A percentile compares a stretch with the other conserved stretches of the same genome.
Evolutionary conservation across 2,888 invertebrate genomes (phyloP).

Genomic region (Cantharis rustica): DNA sequence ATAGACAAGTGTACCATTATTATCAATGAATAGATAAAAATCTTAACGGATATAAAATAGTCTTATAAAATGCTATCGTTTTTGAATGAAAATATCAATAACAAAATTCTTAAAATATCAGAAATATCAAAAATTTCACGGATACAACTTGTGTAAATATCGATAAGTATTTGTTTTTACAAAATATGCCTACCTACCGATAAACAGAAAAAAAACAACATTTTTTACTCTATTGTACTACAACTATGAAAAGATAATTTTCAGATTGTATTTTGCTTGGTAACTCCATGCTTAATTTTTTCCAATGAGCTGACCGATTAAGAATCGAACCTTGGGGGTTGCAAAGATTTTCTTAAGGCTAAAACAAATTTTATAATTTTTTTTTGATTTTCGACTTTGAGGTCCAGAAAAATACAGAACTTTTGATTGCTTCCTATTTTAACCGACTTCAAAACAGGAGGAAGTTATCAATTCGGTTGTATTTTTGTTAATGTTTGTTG

Average conservation of each 20-base stretch:
- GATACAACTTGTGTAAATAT: not conserved
- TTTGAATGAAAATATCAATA: not conserved
- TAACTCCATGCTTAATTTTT: too few species aligned
- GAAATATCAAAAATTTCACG: not conserved
- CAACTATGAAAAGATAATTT: not conserved
- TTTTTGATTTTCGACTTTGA: too few species aligned
- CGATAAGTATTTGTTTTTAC: not conserved
- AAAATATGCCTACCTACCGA: not conserved
- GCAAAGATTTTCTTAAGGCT: not conserved
- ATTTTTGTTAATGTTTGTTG: too few species aligned
- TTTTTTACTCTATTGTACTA: not conserved
- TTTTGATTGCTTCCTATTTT: not conserved
- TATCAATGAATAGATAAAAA: not conserved
- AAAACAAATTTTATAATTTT: not conserved
- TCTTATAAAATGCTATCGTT: not conserved
- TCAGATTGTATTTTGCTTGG: not conserved
- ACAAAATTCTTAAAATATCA: too few species aligned
- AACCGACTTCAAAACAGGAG: too few species aligned
- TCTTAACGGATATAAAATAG: not conserved
- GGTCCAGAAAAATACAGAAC: not conserved
- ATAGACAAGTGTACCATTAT: not conserved
- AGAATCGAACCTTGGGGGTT: not conserved
- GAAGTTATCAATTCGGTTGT: too few species aligned
- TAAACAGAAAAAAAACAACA: not conserved
- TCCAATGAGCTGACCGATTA: too few species aligned